These are phyloP conservation scores for Camponotus fellah DNA, from an alignment of 2,888 invertebrate species.

Conservation along the genomic window DNA sequence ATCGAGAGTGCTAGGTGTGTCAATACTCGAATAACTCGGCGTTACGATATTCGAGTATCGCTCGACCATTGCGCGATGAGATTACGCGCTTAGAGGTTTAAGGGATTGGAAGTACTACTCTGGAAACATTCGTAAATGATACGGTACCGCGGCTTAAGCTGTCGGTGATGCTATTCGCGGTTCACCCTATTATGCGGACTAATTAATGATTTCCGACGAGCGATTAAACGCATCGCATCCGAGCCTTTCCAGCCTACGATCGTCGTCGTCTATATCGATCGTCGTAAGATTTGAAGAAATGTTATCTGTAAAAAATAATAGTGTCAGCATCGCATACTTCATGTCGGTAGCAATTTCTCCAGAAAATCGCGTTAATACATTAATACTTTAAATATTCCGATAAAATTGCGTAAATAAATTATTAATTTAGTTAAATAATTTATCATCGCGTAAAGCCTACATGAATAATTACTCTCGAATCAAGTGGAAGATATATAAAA, in stretches of 20 bases:
- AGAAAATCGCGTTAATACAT: background rate
- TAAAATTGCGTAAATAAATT: conserved; percentile 5
- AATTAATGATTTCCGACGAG: background rate
- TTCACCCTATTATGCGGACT: background rate
- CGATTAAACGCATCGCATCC: background rate
- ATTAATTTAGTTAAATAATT: conserved; percentile 9
- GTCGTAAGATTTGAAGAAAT: background rate
- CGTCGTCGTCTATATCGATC: no score
- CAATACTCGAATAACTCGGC: conserved; percentile 46
- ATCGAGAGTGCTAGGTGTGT: conserved; percentile 56
- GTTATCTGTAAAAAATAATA: background rate
- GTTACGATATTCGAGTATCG: conserved; percentile 39
- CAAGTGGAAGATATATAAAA: background rate
- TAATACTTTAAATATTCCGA: background rate
- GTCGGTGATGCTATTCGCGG: background rate
- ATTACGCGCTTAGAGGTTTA: conserved; percentile 33
- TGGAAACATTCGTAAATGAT: conserved; percentile 14
- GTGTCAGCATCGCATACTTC: background rate
- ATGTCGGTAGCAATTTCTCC: background rate
- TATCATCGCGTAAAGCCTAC: background rate
- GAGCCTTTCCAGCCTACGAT: background rate
- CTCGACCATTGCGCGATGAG: conserved; percentile 29
- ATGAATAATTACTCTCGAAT: conserved; percentile 4
- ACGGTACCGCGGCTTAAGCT: background rate
- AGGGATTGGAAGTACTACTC: background rate